Conservation (phyloP, 2,888 invertebrate genomes). For the Nomada lathburiana region DNA sequence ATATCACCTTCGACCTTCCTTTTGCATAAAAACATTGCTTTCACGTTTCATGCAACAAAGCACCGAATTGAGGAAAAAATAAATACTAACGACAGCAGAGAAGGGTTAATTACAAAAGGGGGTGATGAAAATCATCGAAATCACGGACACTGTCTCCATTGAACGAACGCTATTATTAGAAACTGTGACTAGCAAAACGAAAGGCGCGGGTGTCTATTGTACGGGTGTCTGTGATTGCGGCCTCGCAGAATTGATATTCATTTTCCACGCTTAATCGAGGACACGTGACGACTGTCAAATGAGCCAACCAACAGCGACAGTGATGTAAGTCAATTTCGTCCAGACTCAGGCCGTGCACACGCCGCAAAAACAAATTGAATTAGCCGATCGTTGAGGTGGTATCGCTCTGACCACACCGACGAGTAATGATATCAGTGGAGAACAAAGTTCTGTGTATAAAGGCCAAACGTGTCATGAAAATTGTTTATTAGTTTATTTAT, state of each 20-base stretch:
- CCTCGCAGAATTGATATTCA: slow-evolving; percentile 29
- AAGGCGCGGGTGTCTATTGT: not conserved
- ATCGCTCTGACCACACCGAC: not conserved
- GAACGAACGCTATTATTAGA: not conserved
- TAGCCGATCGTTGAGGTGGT: not conserved
- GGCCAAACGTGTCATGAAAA: too few relatives aligned
- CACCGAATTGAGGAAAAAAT: not conserved
- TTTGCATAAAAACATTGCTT: too few relatives aligned
- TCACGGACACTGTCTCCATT: not conserved
- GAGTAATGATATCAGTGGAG: not conserved
- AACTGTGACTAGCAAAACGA: slow-evolving; percentile 9
- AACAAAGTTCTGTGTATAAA: too few relatives aligned
- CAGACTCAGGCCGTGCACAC: slow-evolving; percentile 2
- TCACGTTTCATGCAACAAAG: not conserved
- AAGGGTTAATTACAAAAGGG: too few relatives aligned
- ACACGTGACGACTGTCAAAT: slow-evolving; percentile 39
- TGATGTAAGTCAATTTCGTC: slow-evolving; percentile 29
- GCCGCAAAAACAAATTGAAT: slow-evolving; percentile 22
- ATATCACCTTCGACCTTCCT: too few relatives aligned
- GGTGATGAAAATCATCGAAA: not conserved
- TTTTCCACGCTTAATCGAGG: slow-evolving; percentile 32
- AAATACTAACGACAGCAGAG: not conserved
- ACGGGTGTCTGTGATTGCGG: not conserved
- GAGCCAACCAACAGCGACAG: slow-evolving; percentile 29
- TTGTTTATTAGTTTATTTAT: too few relatives aligned